Evolutionary conservation across 2,888 invertebrate species (phyloP), one percentile per base, ranked within the genome.

Genomic region (Phania funesta): DNA sequence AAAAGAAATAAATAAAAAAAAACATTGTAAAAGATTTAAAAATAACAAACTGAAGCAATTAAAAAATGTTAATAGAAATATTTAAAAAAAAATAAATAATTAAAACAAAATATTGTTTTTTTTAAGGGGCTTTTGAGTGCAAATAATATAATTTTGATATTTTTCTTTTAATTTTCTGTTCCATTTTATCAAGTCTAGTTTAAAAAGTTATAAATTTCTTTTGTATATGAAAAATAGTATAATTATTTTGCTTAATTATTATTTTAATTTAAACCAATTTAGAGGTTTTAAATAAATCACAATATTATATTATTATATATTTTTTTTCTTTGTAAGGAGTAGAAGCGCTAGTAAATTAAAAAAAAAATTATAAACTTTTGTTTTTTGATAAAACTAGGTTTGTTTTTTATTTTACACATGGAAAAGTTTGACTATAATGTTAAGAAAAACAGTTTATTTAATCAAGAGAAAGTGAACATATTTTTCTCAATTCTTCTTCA

Each of bases 241-340:
- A 18, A 32, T 29, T 75, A 35, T 26, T 65, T 56, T 26, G 65
- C 24, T 35, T 65, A 41, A 7, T 26, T 24, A 46, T 35, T 58
- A 50, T 75, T 70, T 58, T 46, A 62, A 58, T 75, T 74, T 54
- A 65, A 76, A 67, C 65, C 71, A 54, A 46, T 76, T 60, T 50
- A 22, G 52, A 20, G 54, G 76, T 80, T 52, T 76, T 73, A 81
- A 76, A 76, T 81, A 67, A 81, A 81, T 81, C 81, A 81, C 81
- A 81, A 73, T 81, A 70, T 67, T 26, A n/a, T 26, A 26, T 9
- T 35, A 8, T 35, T 35, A 8, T 35, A 9, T 35, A 16, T 44
- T 44, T 16, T 44, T 44, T 29, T 29, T 29, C 7, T 29, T 29
- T 29, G 4, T 44, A 38, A 38, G 35, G 35, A 38, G 13, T 38